These are phyloP conservation scores for Acanthurus leucopareius DNA, from an alignment of 2,797 vertebrate genomes.

Conservation along the genomic window DNA sequence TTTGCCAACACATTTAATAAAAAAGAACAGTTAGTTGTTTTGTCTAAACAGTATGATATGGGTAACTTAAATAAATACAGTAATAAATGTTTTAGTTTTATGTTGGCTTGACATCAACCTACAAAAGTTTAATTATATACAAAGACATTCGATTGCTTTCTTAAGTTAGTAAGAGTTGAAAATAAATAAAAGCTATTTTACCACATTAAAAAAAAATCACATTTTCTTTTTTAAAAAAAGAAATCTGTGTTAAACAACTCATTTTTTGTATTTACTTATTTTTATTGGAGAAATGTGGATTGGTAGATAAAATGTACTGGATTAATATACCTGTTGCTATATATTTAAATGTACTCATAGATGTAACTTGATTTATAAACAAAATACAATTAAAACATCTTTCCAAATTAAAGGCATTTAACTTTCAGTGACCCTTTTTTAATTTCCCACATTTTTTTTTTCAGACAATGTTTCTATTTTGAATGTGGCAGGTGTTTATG, in stretches of 20 bases:
- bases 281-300: background rate
- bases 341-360: background rate
- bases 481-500: conserved; percentile 71
- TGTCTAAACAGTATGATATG: background rate
- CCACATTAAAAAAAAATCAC: too few relatives aligned
- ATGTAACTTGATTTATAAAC: background rate
- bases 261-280: background rate
- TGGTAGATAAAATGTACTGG: background rate
- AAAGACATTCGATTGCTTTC: background rate
- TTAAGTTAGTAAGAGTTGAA: background rate
- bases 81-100: background rate
- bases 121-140: background rate
- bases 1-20: background rate
- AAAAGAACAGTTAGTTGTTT: background rate
- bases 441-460: background rate
- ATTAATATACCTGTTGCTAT: background rate
- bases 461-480: conserved; percentile 22
- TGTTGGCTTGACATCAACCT: background rate
- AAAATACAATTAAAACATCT: background rate
- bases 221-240: too few relatives aligned
- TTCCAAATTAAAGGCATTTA: background rate
- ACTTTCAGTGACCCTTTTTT: conserved; percentile 15
- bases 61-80: background rate
- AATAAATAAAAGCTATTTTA: too few relatives aligned
- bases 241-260: too few relatives aligned